A percentile compares a stretch with the other conserved stretches of the same genome.
These are phyloP conservation scores for Ceratotherium simum DNA, from an alignment of 2,113 vertebrate genomes.

Conservation along the genomic window DNA sequence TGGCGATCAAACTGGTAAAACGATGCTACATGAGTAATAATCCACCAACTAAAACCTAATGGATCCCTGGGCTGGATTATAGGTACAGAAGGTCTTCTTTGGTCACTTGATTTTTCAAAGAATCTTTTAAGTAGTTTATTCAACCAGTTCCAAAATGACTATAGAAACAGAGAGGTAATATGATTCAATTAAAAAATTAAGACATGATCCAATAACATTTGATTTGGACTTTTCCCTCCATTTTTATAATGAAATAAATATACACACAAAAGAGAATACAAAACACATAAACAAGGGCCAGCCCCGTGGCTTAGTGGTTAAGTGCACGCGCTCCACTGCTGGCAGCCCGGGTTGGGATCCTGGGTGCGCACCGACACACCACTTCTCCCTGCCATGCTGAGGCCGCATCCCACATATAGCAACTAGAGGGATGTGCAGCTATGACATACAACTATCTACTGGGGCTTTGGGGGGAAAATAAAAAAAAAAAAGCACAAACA, in stretches of 20 bases:
- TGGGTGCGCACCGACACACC: no score
- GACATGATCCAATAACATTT: background rate
- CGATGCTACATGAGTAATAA: constrained; percentile 92
- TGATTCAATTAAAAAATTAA: constrained; percentile 58
- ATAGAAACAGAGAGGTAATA: constrained; percentile 67
- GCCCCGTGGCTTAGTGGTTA: no score
- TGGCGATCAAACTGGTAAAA: constrained; percentile 91
- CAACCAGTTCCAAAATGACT: constrained; percentile 96
- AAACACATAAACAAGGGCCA: background rate
- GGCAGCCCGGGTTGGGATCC: no score
- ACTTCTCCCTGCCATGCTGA: no score
- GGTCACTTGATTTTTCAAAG: constrained; percentile 79
- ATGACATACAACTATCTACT: no score
- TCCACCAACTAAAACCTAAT: constrained; percentile 96
- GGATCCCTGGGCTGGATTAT: constrained; percentile 92
- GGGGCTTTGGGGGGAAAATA: no score
- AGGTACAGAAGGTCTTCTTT: constrained; percentile 70
- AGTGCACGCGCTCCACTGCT: no score
- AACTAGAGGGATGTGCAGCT: no score
- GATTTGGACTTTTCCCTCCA: background rate
- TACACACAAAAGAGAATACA: background rate
- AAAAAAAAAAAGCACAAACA: no score
- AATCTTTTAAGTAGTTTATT: constrained; percentile 89
- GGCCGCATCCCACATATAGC: no score
- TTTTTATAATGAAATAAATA: background rate